Base-by-base conservation (phyloP, 2,888 invertebrate species). In the Diplolepis rosae region DNA sequence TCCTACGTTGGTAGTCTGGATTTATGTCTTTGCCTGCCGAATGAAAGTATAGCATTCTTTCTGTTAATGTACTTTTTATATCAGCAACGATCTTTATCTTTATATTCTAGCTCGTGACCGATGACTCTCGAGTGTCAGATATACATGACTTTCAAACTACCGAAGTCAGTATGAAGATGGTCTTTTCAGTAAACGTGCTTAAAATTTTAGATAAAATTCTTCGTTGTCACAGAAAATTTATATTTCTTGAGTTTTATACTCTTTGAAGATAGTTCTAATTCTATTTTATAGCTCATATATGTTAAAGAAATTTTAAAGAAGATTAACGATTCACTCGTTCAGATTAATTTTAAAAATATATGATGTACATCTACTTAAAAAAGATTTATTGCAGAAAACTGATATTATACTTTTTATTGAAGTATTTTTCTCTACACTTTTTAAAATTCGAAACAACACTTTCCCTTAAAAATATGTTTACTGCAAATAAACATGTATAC, bases 401-500 rank as follows among this genome's bases (percentile, higher is more conserved):
- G 15, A 45, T n/a, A n/a, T n/a, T n/a, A n/a, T n/a, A n/a, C n/a
- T n/a, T n/a, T n/a, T n/a, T n/a, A n/a, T n/a, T n/a, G n/a, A n/a
- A n/a, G n/a, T n/a, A n/a, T n/a, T n/a, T n/a, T n/a, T n/a, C n/a
- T n/a, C n/a, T n/a, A n/a, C n/a, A n/a, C n/a, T n/a, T n/a, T n/a
- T n/a, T n/a, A n/a, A n/a, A n/a, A n/a, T n/a, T 9, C 45, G 3
- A 45, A 9, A 24, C 35, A 61, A 32, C 35, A 0, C 32, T 39
- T 61, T 39, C 24, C 35, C 24, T 35, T n/a, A 27, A 39, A 22
- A 61, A 61, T 39, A 18, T 61, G 24, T 39, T 61, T 61, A 61
- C 35, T 13, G 35, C 35, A 61, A 61, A n/a, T 61, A 61, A 61
- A 61, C 39, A 39, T 61, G 61, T 61, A 35, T 61, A 61, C n/a